Conservation (phyloP, 2,888 invertebrate genomes). For the Arctia plantaginis region DNA sequence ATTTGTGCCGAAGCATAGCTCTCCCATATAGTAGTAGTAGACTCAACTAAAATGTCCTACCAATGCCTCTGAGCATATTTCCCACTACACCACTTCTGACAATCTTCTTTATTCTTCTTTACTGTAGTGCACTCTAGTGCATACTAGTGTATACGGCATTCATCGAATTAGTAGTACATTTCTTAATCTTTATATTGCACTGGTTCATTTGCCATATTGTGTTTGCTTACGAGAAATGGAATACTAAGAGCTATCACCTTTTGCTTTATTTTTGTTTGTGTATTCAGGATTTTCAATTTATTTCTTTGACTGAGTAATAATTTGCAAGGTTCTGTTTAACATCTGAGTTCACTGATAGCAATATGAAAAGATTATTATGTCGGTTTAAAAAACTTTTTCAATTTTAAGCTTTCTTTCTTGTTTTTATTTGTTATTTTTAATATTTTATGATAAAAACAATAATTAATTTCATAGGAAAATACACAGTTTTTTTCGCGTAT, state of each 20-base stretch:
- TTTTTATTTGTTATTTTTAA: neutral
- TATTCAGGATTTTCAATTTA: conserved; percentile 20
- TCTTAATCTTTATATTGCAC: neutral
- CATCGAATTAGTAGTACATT: neutral
- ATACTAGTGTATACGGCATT: neutral
- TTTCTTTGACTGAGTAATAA: conserved; percentile 8
- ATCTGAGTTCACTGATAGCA: neutral
- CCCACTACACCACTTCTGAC: neutral
- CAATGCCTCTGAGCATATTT: neutral
- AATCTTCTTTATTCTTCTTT: neutral
- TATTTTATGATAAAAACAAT: too few relatives aligned
- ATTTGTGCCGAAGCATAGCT: too few relatives aligned
- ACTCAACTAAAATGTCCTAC: neutral
- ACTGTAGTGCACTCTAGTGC: neutral
- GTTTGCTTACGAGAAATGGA: conserved; percentile 6
- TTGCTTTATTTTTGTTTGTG: conserved; percentile 13
- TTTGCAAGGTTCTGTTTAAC: conserved; percentile 1
- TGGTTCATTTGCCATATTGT: neutral
- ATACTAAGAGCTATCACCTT: conserved; percentile 8
- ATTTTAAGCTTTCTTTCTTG: neutral
- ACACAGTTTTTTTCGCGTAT: too few relatives aligned
- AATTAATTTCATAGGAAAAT: too few relatives aligned
- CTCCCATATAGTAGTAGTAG: too few relatives aligned
- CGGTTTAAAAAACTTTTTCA: neutral
- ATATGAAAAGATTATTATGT: neutral